Evolutionary conservation across 2,797 vertebrate species (phyloP), one percentile per base, ranked within the genome.

Genomic region (Nyctalus aviator): DNA sequence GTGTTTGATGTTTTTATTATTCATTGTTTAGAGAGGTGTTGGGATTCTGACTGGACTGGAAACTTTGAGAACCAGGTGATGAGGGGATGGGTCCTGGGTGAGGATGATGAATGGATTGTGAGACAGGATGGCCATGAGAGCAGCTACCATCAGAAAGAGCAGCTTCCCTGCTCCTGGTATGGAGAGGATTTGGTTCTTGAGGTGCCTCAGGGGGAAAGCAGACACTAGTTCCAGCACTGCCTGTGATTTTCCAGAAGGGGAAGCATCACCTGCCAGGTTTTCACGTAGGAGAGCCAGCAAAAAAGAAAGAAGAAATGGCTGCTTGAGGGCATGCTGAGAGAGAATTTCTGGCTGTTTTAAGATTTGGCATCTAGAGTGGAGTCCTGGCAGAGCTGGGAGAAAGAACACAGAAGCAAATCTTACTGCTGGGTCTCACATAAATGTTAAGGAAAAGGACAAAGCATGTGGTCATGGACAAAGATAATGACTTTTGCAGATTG

Each of bases 181-280:
- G 14, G 69, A 57, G 78, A 83, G 23, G 71, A 37, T 88, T 78
- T 92, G 72, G 66, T 92, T 93, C 87, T 91, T 75, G 79, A 91
- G 91, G 93, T 21, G 41, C 30, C 68, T 83, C 76, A 93, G 79
- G 78, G 84, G 62, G 72, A 88, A 55, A 35, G n/a, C 72, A 87
- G 79, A 82, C 20, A 11, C 48, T 55, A 27, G 25, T 83, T 89
- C 82, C 91, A 69, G 68, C 8, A 50, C 2, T 77, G 90, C 57
- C 71, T 90, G 87, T 10, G 71, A 72, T 53, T 94, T 88, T 94
- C 88, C 89, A 91, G 95, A 94, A 96, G 76, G 66, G 44, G 8
- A 89, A n/a, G 25, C 1, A 9, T 41, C 71, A 8, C 37, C 11
- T 44, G 93, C 91, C 95, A 96, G 76, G 48, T 91, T 78, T 86